A percentile compares a stretch with the other conserved stretches of the same genome.
Conservation (phyloP, 2,888 invertebrate species). For the Clepsis dumicolana region DNA sequence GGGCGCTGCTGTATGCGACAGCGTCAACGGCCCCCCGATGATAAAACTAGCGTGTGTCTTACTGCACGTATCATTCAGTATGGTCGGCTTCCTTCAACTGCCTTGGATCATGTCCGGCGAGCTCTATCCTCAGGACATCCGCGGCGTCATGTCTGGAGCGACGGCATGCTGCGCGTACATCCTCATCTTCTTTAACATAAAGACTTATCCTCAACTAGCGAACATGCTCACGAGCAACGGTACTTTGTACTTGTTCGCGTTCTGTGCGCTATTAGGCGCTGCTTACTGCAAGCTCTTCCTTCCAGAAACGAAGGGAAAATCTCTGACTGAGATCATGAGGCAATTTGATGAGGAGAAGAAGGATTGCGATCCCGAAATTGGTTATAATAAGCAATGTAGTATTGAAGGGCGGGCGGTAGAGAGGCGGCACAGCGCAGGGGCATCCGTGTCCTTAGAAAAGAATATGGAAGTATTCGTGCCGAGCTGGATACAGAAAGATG, state of each 20-base stretch:
- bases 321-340: conserved; percentile 89
- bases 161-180: conserved; percentile 90
- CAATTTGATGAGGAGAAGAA: conserved; percentile 83
- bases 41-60: conserved; percentile 87
- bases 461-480: conserved; percentile 58
- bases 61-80: conserved; percentile 90
- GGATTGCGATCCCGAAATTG: conserved; percentile 69
- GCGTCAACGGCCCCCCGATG: conserved; percentile 82
- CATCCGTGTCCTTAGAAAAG: conserved; percentile 74
- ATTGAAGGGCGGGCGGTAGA: conserved; percentile 69
- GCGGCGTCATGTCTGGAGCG: conserved; percentile 90
- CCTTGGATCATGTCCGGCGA: conserved; percentile 93
- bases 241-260: conserved; percentile 88
- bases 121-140: conserved; percentile 88
- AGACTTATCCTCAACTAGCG: conserved; percentile 89
- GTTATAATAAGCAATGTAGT: conserved; percentile 59
- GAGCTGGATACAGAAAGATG: conserved; percentile 62
- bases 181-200: conserved; percentile 89
- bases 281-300: conserved; percentile 87
- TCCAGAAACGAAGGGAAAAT: conserved; percentile 90
- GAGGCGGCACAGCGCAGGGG: conserved; percentile 77
- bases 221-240: conserved; percentile 86
- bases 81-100: conserved; percentile 90
- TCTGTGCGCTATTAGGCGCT: conserved; percentile 86
- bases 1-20: conserved; percentile 87